Evolutionary conservation across 2,113 vertebrate genomes (phyloP).

Genomic region (Felis chaus): DNA sequence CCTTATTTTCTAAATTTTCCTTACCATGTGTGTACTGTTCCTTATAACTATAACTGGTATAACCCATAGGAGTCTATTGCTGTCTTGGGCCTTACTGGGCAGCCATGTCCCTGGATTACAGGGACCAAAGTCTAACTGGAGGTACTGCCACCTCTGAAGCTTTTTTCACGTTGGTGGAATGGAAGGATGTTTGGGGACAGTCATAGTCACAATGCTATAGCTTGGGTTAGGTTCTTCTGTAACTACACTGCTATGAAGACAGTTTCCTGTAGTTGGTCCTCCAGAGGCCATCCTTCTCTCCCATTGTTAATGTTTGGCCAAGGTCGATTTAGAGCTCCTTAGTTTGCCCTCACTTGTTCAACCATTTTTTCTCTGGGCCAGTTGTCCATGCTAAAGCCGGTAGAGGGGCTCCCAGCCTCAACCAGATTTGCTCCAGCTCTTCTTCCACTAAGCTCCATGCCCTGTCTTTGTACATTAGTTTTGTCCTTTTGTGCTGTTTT

Average conservation of each 20-base stretch:
- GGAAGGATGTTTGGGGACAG: background rate
- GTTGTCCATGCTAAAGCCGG: background rate
- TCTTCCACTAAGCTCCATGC: background rate
- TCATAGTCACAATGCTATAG: background rate
- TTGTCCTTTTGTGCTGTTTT: background rate
- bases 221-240: background rate
- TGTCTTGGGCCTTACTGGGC: background rate
- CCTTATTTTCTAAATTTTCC: background rate
- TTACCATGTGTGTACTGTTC: background rate
- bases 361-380: background rate
- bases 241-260: background rate
- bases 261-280: background rate
- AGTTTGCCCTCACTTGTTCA: background rate
- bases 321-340: background rate
- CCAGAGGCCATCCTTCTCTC: too few relatives aligned
- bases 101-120: background rate
- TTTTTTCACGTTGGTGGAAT: background rate
- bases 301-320: background rate
- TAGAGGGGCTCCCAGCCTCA: background rate
- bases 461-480: background rate
- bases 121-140: background rate
- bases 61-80: background rate
- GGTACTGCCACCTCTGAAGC: background rate
- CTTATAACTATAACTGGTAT: background rate
- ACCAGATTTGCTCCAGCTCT: background rate